Conservation (phyloP, 2,113 vertebrate species). For the Sapajus apella region DNA sequence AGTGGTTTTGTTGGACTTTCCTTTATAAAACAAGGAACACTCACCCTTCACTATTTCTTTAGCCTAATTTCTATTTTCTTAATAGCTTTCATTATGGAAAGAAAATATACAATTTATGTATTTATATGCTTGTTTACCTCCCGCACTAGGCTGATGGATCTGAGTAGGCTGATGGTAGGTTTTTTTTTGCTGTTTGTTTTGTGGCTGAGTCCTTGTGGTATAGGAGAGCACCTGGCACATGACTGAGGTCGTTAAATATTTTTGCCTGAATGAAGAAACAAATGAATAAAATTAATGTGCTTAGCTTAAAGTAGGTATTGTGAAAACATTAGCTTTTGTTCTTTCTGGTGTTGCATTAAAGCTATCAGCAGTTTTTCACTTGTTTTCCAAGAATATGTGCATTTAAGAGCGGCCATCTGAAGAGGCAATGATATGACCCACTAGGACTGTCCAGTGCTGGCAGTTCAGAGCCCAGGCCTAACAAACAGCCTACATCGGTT, state of each 20-base stretch:
- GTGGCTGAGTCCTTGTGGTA: neutral
- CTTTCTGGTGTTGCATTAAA: neutral
- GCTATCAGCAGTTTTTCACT: neutral
- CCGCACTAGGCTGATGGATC: neutral
- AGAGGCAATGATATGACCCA: neutral
- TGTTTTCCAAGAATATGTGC: neutral
- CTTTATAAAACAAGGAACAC: neutral
- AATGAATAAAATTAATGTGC: neutral
- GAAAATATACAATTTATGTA: neutral
- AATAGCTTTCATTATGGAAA: neutral
- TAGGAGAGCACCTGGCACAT: neutral
- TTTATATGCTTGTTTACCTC: neutral
- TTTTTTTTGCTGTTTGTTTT: neutral
- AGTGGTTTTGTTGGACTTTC: neutral
- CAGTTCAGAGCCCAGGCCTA: neutral
- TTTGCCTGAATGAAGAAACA: slow-evolving; percentile 24
- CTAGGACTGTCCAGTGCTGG: neutral
- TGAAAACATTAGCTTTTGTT: slow-evolving; percentile 14
- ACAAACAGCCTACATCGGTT: neutral
- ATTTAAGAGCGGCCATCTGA: neutral
- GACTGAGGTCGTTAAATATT: neutral
- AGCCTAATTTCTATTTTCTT: neutral
- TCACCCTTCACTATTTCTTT: neutral
- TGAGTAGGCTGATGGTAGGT: neutral
- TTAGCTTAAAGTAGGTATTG: neutral